Conservation (phyloP, 2,113 vertebrate genomes). For the Naja naja region DNA sequence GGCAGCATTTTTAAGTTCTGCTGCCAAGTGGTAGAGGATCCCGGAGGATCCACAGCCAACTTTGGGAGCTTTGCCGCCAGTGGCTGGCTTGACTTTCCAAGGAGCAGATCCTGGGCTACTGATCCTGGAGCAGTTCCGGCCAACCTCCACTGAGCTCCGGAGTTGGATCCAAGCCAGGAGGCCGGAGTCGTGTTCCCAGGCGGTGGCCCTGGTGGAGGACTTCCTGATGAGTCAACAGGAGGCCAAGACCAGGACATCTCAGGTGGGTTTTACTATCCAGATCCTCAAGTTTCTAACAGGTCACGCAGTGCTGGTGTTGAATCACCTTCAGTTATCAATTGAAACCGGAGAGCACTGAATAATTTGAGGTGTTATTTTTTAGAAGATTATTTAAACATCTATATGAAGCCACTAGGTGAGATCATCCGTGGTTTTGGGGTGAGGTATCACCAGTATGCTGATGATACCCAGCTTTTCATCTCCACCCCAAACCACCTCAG, state of each 20-base stretch:
- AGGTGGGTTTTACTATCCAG: background rate
- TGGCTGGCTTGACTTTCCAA: slow-evolving; percentile 43
- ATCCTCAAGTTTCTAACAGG: background rate
- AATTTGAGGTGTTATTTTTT: background rate
- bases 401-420: too few relatives aligned
- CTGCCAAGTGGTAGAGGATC: slow-evolving; percentile 49
- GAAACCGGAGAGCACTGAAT: background rate
- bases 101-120: slow-evolving; percentile 6
- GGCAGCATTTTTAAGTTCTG: slow-evolving; percentile 52
- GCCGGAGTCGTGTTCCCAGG: background rate
- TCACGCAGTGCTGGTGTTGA: background rate
- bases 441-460: too few relatives aligned
- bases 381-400: too few relatives aligned
- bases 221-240: background rate
- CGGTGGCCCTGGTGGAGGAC: background rate
- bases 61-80: slow-evolving; percentile 30
- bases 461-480: too few relatives aligned
- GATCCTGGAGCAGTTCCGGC: slow-evolving; percentile 5
- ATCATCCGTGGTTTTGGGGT: too few relatives aligned
- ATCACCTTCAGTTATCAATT: background rate
- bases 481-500: too few relatives aligned
- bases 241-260: background rate
- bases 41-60: background rate
- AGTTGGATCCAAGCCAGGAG: slow-evolving; percentile 1
- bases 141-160: background rate